A percentile compares a stretch with the other conserved stretches of the same genome.
phyloP scores from a whole-genome alignment of 2,113 vertebrate species.

The Rhizomys pruinosus region DNA sequence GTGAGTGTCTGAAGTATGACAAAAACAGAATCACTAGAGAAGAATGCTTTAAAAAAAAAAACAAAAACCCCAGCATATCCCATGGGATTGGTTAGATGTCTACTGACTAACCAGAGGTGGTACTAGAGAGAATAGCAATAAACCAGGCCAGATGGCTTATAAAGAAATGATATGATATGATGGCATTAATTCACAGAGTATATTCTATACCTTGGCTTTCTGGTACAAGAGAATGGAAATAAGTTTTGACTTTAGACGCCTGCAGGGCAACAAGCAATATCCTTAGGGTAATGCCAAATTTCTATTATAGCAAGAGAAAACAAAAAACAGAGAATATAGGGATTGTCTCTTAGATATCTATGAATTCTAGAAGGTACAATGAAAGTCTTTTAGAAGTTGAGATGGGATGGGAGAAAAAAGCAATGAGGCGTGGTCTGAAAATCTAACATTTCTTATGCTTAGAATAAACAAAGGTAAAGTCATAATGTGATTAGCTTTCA shows the following conservation, averaged over 20 bases:
- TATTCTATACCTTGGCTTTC: neutral
- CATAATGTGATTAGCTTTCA: conserved; percentile 7
- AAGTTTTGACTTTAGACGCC: conserved; percentile 16
- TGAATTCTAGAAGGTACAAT: neutral
- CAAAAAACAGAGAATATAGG: neutral
- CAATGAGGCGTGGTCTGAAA: neutral
- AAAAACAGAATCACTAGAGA: neutral
- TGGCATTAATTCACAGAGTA: neutral
- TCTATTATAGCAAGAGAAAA: conserved; percentile 40
- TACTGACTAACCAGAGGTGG: neutral
- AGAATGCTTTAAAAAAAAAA: neutral
- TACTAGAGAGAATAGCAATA: neutral
- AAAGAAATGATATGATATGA: neutral
- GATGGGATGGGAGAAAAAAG: neutral
- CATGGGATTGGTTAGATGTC: neutral
- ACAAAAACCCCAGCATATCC: neutral
- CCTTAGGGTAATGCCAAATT: neutral
- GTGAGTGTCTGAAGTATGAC: neutral
- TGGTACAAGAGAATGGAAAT: neutral
- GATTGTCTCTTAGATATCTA: neutral
- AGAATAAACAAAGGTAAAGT: conserved; percentile 17
- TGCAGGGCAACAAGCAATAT: conserved; percentile 8
- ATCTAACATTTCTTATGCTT: neutral
- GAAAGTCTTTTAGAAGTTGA: conserved; percentile 18
- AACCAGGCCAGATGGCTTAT: neutral